Base-by-base conservation (phyloP, 2,113 vertebrate species). In the Pontoporia blainvillei region DNA sequence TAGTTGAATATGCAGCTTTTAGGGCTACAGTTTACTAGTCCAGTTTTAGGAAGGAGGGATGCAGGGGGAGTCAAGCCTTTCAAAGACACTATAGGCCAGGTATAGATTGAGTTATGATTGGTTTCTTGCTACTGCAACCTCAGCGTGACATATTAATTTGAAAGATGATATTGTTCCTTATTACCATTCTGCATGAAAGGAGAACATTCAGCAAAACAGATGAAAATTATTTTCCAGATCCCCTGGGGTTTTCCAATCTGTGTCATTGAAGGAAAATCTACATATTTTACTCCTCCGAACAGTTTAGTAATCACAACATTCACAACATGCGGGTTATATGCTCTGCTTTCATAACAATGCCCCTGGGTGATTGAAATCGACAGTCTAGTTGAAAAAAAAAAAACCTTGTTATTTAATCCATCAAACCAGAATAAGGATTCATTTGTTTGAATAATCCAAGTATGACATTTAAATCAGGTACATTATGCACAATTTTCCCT, bases 401-500 rank as follows among this genome's bases (percentile, higher is more conserved):
- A 67, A 18, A n/a, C 0, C 10, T 44, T 92, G 92, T 31, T 79
- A 96, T 97, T 98, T 98, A 97, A 96, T 95, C 90, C 92, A 93
- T 97, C 84, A 97, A 96, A 97, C 46, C 96, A 96, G 94, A 96
- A 95, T 96, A 97, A 97, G 76, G n/a, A 97, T 78, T 98, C 94
- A 86, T 83, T 96, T 97, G 82, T 96, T 98, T 95, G 97, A 98
- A 97, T 97, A 98, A 97, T 98, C 97, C 97, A 97, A 92, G 61
- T 96, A 86, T 97, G 98, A 96, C 78, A 97, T 94, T 98, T 97
- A 95, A 93, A 97, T 97, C 46, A 87, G 64, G 93, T 92, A 96
- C 87, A 95, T 11, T 93, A 91, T 72, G 97, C 67, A 91, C 86
- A 66, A 78, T 98, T 83, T 90, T 90, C 90, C 93, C 52, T 96